Base-by-base conservation (phyloP, 2,113 vertebrate species). In the Synchiropus splendidus region DNA sequence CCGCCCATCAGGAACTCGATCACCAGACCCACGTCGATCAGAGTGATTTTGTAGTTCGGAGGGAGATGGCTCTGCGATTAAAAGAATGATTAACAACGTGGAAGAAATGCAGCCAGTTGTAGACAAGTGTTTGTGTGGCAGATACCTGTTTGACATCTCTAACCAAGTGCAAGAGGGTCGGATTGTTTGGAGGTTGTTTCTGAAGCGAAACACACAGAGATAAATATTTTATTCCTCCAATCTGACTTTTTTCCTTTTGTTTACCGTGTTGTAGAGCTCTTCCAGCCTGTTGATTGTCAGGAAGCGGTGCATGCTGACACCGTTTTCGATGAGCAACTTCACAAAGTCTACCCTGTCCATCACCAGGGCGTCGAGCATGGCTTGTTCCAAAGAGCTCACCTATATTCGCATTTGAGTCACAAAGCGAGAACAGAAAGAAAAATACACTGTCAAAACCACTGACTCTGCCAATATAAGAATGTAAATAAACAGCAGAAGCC, bases 301-400 rank as follows among this genome's bases (percentile, higher is more conserved):
- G 44, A 99, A 99, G 47, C 96, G 89, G 77, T 99, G 95, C 93
- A 99, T 97, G 88, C 94, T 98, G 42, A 99, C 92, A 47, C 95
- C 94, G 5, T 98, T 97, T 80, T 98, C 94, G 62, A 99, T 98
- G 36, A 99, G 87, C 67, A 99, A 81, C 80, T 99, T 99, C 16
- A 99, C 95, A 86, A 99, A 99, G 10, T 93, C 89, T 77, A 99
- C 94, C 76, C 95, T 85, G 64, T 99, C 95, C 95, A 99, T 99
- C 61, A 99, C 89, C 17, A 99, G 88, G 13, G 95, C 95, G 65
- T 99, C 94, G 63, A 99, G 73, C 95, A 99, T 99, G 6, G 92
- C 94, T 80, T 97, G 92, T 58, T 98, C 94, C 66, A 99, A 79
- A 50, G 93, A 96, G 47, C 92, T 92, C 81, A 99, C 95, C 95